Base-by-base conservation (phyloP, 2,888 invertebrate species). In the Dolichomitus sp. region DNA sequence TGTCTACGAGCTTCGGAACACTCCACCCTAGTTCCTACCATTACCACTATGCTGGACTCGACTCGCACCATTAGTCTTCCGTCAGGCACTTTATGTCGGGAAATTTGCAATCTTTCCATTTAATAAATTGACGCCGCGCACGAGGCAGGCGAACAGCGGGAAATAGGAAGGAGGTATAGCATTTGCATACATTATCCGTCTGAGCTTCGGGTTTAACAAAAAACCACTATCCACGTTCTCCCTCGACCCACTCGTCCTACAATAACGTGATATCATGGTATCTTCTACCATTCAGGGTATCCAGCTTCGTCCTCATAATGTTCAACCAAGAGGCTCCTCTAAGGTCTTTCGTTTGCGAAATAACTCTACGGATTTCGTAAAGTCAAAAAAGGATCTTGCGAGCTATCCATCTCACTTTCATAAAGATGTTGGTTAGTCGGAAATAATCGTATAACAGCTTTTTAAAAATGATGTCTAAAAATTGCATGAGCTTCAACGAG, bases 91-190 rank as follows among this genome's bases (percentile, higher is more conserved):
- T 93, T 92, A 92, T 92, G 93, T 92, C 92, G 89, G 91, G 91
- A 92, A 93, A 93, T 93, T 93, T 93, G 93, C 93, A 93, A 93
- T 93, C 93, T 93, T 92, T 93, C 91, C 92, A 93, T 93, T 93
- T 93, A 93, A 93, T 93, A 93, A 93, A 93, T 92, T 92, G 93
- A 91, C 91, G 90, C 87, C 80, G 68, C 80, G 68, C 86, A 59
- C 73, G 37, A 42, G 68, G 66, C 61, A 72, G 42, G 5, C 50
- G 30, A 37, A 6, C 45, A 74, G 82, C 68, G 52, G 73, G 30
- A 33, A 37, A 68, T 63, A 77, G 88, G 86, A 79, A 80, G 90
- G 91, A 87, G 91, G 90, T 89, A 90, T 91, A 87, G 85, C 85
- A 92, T 93, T 93, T 93, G 91, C 93, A 93, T 93, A 91, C 89